Evolutionary conservation across 2,113 vertebrate genomes (phyloP), one percentile per base, ranked within the genome.

Genomic region (Leptobrachium ailaonicum): DNA sequence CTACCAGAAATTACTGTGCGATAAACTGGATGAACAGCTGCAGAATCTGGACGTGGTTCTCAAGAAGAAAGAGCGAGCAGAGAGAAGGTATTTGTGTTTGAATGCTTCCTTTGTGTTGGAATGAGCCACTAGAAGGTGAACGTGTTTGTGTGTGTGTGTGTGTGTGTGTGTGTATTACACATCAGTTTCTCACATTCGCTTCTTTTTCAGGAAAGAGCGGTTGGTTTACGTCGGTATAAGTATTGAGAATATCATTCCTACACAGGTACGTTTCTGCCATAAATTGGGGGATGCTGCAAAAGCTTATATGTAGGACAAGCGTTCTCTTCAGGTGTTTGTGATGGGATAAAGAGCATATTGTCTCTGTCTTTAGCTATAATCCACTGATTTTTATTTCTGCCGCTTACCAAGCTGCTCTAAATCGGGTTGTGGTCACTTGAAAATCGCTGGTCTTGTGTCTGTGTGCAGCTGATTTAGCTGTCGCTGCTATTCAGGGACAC

Each of bases 141-240:
- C n/a, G n/a, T n/a, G n/a, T n/a, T n/a, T n/a, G n/a, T n/a, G n/a
- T n/a, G n/a, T n/a, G n/a, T n/a, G n/a, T n/a, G n/a, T n/a, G n/a
- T n/a, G n/a, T 32, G 20, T 32, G 20, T 32, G 20, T 2, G 7
- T 2, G 2, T 12, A 66, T 10, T 66, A 10, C 41, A 6, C 40
- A 2, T 68, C 2, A 14, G 2, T 41, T 53, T 83, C 1, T 83
- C 82, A 76, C 4, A 12, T 41, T 12, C 82, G 50, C 66, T 82
- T 9, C 63, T 88, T 60, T 84, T 71, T 84, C 96, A 94, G 98
- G 91, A 95, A 98, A 90, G 98, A 99, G 83, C 94, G 97, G 1
- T 88, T 99, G 88, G 97, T 99, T 41, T 99, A 98, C 0, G 97
- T 99, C 66, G 98, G 98, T 60, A 99, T 99, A 91, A 99, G 97